These are phyloP conservation scores for Tetragnatha montana DNA, from an alignment of 2,888 invertebrate species.

Conservation along the genomic window DNA sequence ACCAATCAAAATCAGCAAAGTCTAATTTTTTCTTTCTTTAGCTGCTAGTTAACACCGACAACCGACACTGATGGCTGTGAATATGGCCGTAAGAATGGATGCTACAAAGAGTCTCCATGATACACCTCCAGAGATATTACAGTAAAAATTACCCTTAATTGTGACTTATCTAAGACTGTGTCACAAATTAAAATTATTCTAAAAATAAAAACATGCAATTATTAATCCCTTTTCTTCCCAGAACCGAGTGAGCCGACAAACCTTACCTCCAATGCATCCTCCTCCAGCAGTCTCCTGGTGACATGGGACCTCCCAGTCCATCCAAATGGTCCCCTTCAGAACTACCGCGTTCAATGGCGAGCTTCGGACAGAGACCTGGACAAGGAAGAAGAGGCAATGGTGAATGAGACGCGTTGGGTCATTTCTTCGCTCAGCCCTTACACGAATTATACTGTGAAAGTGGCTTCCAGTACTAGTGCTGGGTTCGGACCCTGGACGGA, in stretches of 20 bases:
- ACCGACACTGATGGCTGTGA: no score
- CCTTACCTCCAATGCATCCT: neutral
- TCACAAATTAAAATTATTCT: no score
- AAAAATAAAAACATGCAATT: no score
- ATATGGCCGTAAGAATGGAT: no score
- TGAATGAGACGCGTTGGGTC: neutral
- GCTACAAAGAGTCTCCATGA: no score
- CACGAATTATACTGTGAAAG: constrained; percentile 15
- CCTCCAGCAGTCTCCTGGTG: constrained; percentile 6
- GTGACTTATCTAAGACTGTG: no score
- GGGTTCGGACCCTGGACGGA: constrained; percentile 5
- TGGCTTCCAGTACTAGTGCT: constrained; percentile 9
- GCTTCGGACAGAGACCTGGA: neutral
- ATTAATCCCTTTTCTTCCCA: neutral
- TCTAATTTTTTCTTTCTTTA: no score
- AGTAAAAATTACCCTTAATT: no score
- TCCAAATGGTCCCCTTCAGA: constrained; percentile 12
- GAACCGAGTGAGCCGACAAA: constrained; percentile 33
- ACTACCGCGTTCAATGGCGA: constrained; percentile 22
- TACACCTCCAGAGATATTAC: no score
- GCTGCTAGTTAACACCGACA: no score
- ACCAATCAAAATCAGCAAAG: no score
- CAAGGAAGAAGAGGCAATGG: neutral
- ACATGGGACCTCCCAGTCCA: constrained; percentile 29
- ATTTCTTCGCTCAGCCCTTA: constrained; percentile 27